Evolutionary conservation across 2,797 vertebrate species (phyloP), one percentile per base, ranked within the genome.

Genomic region (Aphelocoma californica): DNA sequence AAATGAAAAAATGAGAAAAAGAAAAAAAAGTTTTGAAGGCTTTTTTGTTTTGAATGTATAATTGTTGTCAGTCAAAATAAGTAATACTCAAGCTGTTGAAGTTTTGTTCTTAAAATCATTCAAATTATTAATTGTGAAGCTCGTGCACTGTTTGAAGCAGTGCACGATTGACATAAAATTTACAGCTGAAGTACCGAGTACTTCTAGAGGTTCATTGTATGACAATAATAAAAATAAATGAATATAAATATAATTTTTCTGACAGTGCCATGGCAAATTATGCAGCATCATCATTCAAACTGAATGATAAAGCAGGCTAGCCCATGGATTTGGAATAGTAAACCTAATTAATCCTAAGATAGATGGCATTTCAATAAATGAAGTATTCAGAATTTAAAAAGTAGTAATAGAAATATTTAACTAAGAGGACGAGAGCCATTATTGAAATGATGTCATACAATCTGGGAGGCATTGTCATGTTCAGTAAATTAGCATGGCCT

Each of bases 401-500:
- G 90, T 96, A 93, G 92, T 95, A 92, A 90, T 86, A 92, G 82
- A 96, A 98, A 97, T 97, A 94, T 94, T 96, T 96, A 94, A 48
- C 74, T 95, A 93, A 90, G 88, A 95, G 94, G 75, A 93, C 57
- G 1, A 14, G 80, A 88, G 80, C 90, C 93, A 95, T 97, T 97
- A 97, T 47, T 95, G 96, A 97, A 97, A 97, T 97, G 97, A 98
- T 98, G 98, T 98, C 98, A 97, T 87, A 96, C 88, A 96, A 95
- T 96, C 94, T 97, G 96, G 96, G 96, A 98, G 97, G 97, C 97
- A 98, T 98, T 98, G 98, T 98, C 98, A 97, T 97, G 95, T 98
- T 98, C 97, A 95, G 97, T 98, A 98, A 98, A 98, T 98, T 98
- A 98, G 97, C 97, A 97, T 97, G 97, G 97, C 93, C 97, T 98